Conservation (phyloP, 2,113 vertebrate species). For the Litocranius walleri region DNA sequence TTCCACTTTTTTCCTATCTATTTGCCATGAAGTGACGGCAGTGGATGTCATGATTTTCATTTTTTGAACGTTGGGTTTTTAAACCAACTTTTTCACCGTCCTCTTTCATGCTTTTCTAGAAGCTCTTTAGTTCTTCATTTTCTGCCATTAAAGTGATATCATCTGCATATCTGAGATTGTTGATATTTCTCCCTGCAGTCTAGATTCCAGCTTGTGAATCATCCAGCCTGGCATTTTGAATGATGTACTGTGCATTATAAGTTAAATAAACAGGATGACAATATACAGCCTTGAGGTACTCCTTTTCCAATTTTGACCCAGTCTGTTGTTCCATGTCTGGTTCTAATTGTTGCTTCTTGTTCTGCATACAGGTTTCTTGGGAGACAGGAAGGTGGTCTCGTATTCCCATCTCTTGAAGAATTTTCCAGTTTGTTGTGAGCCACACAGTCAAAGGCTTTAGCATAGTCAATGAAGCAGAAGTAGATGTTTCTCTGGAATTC, state of each 20-base stretch:
- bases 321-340: background rate
- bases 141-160: background rate
- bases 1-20: background rate
- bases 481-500: background rate
- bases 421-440: background rate
- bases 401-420: background rate
- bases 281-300: background rate
- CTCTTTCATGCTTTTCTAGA: background rate
- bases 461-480: background rate
- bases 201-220: background rate
- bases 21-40: background rate
- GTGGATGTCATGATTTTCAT: background rate
- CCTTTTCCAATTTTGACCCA: background rate
- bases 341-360: background rate
- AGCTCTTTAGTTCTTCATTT: background rate
- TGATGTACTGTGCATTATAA: background rate
- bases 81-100: background rate
- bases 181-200: background rate
- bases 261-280: background rate
- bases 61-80: background rate
- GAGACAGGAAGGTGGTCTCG: background rate
- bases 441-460: background rate
- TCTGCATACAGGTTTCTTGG: background rate
- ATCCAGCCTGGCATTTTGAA: background rate
- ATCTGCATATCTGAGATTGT: background rate